Base-by-base conservation (phyloP, 2,888 invertebrate species). In the Macrophya alboannulata region DNA sequence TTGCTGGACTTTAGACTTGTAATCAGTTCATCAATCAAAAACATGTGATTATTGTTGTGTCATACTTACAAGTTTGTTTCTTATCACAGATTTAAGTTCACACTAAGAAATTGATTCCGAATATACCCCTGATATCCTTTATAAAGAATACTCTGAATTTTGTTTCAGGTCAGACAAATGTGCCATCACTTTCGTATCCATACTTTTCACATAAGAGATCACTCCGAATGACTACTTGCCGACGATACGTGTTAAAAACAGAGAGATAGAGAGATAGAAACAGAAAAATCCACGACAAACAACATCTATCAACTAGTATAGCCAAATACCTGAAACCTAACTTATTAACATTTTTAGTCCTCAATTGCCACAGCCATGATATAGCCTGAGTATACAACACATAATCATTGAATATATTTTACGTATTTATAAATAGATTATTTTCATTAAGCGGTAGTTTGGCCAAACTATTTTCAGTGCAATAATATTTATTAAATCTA, bases 101-200 rank as follows among this genome's bases (percentile, higher is more conserved):
- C 12, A 8, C 68, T 68, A 68, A 68, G 68, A 68, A 37, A 68
- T 4, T 37, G 17, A 68, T 68, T 37, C 17, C 17, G 10, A 68
- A 17, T 68, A 37, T 68, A 68, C 1, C 17, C 4, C 15, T 12
- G 2, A 62, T 12, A 37, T 68, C 2, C 17, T 68, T 37, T 15
- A 25, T 62, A 62, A 62, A 62, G 25, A 68, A 68, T 37, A 0
- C 5, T 68, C 1, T 68, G 2, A 43, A 45, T 21, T 85, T 88
- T 88, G 85, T 95, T 95, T 59, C 94, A 99, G 98, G 98, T 99
- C n/a, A 96, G 96, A 90, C 98, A 99, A 94, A 98, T 99, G 98
- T 99, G 99, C 93, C 95, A 96, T 87, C 98, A 99, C 94, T 99
- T 99, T 94, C 96, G 97, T 91, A 98, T 99, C 90, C 95, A 97